These are phyloP conservation scores for Akabosia matsudoensis DNA, from an alignment of 1,140 invertebrate species.

Conservation along the genomic window DNA sequence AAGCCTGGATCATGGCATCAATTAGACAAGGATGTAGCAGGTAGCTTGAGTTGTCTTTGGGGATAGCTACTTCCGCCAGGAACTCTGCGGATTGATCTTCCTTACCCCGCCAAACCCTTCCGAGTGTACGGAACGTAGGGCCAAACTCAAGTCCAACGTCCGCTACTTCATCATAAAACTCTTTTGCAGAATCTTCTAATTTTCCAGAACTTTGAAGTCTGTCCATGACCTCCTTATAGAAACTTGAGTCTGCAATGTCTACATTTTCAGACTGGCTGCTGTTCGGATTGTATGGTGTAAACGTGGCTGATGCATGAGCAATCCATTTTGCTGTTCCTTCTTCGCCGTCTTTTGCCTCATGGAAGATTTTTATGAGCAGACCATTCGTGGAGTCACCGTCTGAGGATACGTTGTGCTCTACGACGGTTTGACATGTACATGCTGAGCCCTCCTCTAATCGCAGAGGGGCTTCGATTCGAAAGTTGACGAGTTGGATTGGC, in stretches of 20 bases:
- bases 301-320: neutral
- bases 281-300: neutral
- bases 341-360: neutral
- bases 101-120: slow-evolving; percentile 18
- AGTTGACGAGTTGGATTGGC: slow-evolving; percentile 18
- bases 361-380: neutral
- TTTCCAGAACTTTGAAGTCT: neutral
- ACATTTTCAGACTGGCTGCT: neutral
- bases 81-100: neutral
- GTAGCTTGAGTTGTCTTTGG: slow-evolving; percentile 4
- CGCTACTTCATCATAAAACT: slow-evolving; percentile 23
- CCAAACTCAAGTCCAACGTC: slow-evolving; percentile 34
- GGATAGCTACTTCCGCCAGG: slow-evolving; percentile 2
- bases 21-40: slow-evolving; percentile 27
- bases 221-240: neutral
- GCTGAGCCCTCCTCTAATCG: neutral
- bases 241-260: neutral
- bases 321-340: neutral
- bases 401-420: neutral
- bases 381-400: neutral
- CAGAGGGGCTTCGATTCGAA: slow-evolving; percentile 29
- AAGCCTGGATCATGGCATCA: slow-evolving; percentile 37
- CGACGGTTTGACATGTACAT: neutral
- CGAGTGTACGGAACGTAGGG: slow-evolving; percentile 25
- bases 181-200: neutral